Conservation (phyloP, 2,113 vertebrate species). For the Brachyistius frenatus region DNA sequence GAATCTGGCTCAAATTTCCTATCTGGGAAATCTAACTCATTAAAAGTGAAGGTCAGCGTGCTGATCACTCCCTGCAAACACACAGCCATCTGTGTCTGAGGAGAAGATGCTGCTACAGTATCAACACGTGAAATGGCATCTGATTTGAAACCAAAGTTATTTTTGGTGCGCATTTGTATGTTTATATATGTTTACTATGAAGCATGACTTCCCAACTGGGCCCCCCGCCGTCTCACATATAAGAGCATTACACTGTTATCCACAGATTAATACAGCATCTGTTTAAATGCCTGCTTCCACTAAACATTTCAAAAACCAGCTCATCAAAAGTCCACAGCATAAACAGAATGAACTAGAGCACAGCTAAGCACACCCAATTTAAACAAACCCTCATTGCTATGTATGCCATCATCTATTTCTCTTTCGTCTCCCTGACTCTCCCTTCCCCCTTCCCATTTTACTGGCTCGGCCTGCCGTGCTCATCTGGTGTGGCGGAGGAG, state of each 20-base stretch:
- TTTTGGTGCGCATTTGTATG: background rate
- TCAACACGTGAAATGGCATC: background rate
- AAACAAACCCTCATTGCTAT: slow-evolving; percentile 49
- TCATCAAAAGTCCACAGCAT: slow-evolving; percentile 26
- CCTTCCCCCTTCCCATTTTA: slow-evolving; percentile 9
- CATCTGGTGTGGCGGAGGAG: slow-evolving; percentile 32
- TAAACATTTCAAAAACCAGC: slow-evolving; percentile 25
- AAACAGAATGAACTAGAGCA: slow-evolving; percentile 27
- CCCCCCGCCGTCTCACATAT: slow-evolving; percentile 38
- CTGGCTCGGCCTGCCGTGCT: slow-evolving; percentile 15
- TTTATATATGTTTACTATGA: slow-evolving; percentile 6
- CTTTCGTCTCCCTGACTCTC: slow-evolving; percentile 12
- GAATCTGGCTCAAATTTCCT: slow-evolving; percentile 43
- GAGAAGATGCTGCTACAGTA: slow-evolving; percentile 7
- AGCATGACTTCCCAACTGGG: slow-evolving; percentile 29
- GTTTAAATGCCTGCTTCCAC: slow-evolving; percentile 26
- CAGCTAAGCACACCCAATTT: background rate
- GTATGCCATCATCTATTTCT: slow-evolving; percentile 24
- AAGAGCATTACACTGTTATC: slow-evolving; percentile 50
- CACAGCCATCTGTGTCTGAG: slow-evolving; percentile 33
- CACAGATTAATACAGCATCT: slow-evolving; percentile 53
- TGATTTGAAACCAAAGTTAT: too few species aligned
- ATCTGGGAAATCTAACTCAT: slow-evolving; percentile 46
- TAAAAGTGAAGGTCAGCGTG: slow-evolving; percentile 62
- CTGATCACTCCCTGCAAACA: slow-evolving; percentile 41